Base-by-base conservation (phyloP, 2,888 invertebrate genomes). In the Cantharis rustica region DNA sequence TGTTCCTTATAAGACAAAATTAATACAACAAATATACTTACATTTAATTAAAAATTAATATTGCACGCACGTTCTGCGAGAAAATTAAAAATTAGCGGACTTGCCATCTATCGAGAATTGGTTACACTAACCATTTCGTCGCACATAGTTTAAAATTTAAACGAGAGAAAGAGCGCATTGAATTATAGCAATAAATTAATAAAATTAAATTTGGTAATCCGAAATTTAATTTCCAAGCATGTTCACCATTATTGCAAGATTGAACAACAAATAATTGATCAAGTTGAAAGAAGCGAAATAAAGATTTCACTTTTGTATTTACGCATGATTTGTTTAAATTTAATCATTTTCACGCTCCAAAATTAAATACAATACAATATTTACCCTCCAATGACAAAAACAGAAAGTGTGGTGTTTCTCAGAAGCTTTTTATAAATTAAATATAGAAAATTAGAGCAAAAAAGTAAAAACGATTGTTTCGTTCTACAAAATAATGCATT, bases 281-380 rank as follows among this genome's bases (percentile, higher is more conserved):
- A 47, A 47, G 47, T 47, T 47, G 47, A 47, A 47, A 47, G 47
- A 47, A 47, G 47, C 47, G 7, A 47, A 47, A 47, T 47, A 72
- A 20, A 68, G 69, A 73, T 73, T 73, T 73, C 73, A 73, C 73
- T 73, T 73, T 47, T 47, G 47, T 68, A 66, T 27, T 27, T 69
- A 73, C 62, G 73, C 62, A 61, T 69, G 73, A 73, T 69, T 69
- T 73, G 61, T 62, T 73, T 27, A 16, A 31, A 62, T 69, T 61
- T 68, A 69, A 73, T 73, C 69, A 23, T 68, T 73, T 73, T 72
- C 68, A 73, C 73, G 73, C 73, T 73, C 69, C 62, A 69, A 69
- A 73, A 69, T 68, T 73, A 73, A 73, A 68, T 66, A 72, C 68
- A 72, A 68, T 72, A 13, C 62, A 16, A 16, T 64, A 61, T 72